Evolutionary conservation across 1,140 invertebrate genomes (phyloP), one percentile per base, ranked within the genome.

Genomic region (Lucilia sericata): DNA sequence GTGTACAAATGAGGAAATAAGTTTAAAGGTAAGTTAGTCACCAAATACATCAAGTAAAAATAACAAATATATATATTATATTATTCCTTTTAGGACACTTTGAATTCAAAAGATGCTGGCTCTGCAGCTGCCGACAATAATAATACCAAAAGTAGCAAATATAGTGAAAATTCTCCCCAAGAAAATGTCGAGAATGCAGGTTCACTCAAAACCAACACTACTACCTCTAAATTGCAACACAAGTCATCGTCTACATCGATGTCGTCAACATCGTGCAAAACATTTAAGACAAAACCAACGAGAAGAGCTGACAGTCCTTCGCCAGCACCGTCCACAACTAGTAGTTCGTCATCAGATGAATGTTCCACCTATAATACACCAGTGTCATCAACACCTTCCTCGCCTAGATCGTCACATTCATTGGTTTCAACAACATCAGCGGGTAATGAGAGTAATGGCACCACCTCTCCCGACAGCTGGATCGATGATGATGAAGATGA

Each of bases 1-100:
- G 12, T 98, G 98, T 90, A 98, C 97, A 84, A 95, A 96, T 86
- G 97, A 98, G 88, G 96, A 98, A 84, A 92, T 94, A 21, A 92
- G 90, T 84, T 86, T 88, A 49, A 91, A 88, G 85, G 88, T 88
- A 47, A 84, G 75, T 17, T 14, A 30, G 25, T 30, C 25, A 30
- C 1, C 25, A 2, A 30, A 3, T 30, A 2, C 1, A 30, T 30
- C 25, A 30, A 30, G 1, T 30, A 30, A 30, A 30, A 30, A 2
- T 1, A 30, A 30, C 21, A 10, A 19, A 42, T 78, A 21, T 36
- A 21, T 80, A n/a, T 21, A 21, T 36, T 36, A 14, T 42, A 36
- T 75, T 74, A 36, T 76, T 30, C 1, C n/a, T 10, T 47, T 80
- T 80, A 80, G 76, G 76, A 80, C 2, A 80, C 76, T 10, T 80